Evolutionary conservation across 2,888 invertebrate genomes (phyloP), one percentile per base, ranked within the genome.

Genomic region (Luperina testacea): DNA sequence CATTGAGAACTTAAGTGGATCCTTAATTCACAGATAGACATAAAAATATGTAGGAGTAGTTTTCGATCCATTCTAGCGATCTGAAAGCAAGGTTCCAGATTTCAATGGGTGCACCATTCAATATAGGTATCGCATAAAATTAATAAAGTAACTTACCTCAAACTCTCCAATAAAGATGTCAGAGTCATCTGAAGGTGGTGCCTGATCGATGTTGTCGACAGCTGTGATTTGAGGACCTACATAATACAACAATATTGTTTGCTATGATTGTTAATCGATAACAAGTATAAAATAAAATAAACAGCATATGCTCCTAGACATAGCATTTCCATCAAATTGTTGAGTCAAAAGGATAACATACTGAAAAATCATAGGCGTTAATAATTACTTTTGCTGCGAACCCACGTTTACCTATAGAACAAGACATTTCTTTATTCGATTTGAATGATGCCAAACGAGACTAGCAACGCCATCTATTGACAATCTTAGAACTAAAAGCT

Each of bases 151-250:
- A 59, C 57, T 87, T 85, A 96, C 96, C 90, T 96, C 94, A 88
- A 96, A 96, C 76, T 95, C 92, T 70, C 94, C 94, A 70, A 96
- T 96, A 80, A 95, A 96, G 32, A 96, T 95, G 72, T 96, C 96
- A 0, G 96, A 95, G 67, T 96, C 96, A 61, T 96, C 95, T 0
- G 96, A 95, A 0, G 91, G 92, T 0, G 96, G 95, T 0, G 94
- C 91, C 59, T 92, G 92, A 80, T 95, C 93, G 7, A 95, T 94
- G 79, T 93, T 92, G 72, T 94, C 94, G 5, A 95, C 96, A 0
- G 96, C 93, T 2, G 95, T 95, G 86, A 96, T 95, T 91, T 96
- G 96, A 27, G 96, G 96, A 70, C 96, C 96, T 96, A 5, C 87
- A 0, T 61, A 76, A 73, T n/a, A n/a, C 45, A 2, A 59, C 42